A percentile compares a stretch with the other conserved stretches of the same genome.
phyloP scores from a whole-genome alignment of 2,888 invertebrate species.

The Drosophila melanosoma region DNA sequence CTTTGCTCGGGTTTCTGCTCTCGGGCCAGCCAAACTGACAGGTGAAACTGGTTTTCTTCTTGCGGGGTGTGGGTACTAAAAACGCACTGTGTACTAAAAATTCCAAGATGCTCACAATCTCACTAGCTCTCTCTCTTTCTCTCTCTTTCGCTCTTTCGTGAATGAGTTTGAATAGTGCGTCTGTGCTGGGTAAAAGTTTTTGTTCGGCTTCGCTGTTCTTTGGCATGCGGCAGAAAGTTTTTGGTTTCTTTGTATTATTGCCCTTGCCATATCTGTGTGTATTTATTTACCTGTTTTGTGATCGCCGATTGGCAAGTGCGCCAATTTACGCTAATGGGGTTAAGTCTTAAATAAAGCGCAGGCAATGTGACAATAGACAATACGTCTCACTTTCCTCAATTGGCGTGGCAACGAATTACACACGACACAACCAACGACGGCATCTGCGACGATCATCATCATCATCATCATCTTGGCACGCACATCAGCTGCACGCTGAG shows the following conservation, averaged over 20 bases:
- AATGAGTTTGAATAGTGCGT: constrained; percentile 71
- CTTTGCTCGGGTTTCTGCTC: constrained; percentile 27
- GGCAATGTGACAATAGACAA: constrained; percentile 63
- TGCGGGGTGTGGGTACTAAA: constrained; percentile 44
- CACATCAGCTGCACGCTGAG: constrained; percentile 43
- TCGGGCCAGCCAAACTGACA: constrained; percentile 9
- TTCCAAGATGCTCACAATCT: constrained; percentile 56
- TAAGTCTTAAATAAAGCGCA: constrained; percentile 76
- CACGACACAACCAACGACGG: constrained; percentile 8
- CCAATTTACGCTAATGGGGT: constrained; percentile 81
- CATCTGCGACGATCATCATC: constrained; percentile 14
- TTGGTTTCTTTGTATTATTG: constrained; percentile 58
- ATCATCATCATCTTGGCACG: constrained; percentile 47
- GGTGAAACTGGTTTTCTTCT: constrained; percentile 48
- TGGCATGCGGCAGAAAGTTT: constrained; percentile 75
- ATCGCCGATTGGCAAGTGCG: constrained; percentile 80
- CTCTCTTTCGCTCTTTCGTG: constrained; percentile 47
- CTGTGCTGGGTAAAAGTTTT: constrained; percentile 74
- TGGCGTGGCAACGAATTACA: constrained; percentile 65
- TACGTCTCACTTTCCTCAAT: constrained; percentile 63
- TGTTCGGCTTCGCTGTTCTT: constrained; percentile 54
- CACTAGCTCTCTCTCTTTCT: not conserved
- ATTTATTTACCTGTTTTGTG: constrained; percentile 64
- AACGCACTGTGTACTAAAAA: constrained; percentile 51
- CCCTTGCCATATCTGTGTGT: constrained; percentile 29